Conservation (phyloP, 2,113 vertebrate species). For the Pagrus major region DNA sequence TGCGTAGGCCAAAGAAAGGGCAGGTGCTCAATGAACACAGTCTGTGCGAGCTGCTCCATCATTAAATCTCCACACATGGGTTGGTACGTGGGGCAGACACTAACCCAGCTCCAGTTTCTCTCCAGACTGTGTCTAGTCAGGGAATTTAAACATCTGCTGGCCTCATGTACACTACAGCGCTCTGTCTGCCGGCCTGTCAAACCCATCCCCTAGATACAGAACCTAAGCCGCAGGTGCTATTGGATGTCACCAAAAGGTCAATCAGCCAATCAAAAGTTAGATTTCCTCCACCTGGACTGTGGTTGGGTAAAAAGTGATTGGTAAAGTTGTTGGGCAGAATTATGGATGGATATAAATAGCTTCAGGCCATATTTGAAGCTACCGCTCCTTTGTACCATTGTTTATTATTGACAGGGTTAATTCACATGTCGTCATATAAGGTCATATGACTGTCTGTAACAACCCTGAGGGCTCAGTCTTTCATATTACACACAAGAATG, state of each 20-base stretch:
- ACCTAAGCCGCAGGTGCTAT: slow-evolving; percentile 50
- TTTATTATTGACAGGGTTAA: slow-evolving; percentile 35
- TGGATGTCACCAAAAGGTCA: slow-evolving; percentile 70
- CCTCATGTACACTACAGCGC: slow-evolving; percentile 49
- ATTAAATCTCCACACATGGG: slow-evolving; percentile 70
- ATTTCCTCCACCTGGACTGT: slow-evolving; percentile 32
- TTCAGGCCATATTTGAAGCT: slow-evolving; percentile 23
- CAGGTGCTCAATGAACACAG: slow-evolving; percentile 45
- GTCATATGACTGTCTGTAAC: no score
- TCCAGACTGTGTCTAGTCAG: slow-evolving; percentile 55
- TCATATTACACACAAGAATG: background rate
- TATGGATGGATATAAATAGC: slow-evolving; percentile 53
- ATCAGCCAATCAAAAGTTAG: slow-evolving; percentile 59
- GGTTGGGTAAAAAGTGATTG: slow-evolving; percentile 57
- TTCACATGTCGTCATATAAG: background rate
- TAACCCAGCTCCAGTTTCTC: slow-evolving; percentile 31
- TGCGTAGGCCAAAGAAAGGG: slow-evolving; percentile 32
- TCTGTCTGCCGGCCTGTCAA: slow-evolving; percentile 61
- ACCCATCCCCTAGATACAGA: slow-evolving; percentile 35
- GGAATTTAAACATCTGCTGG: slow-evolving; percentile 72
- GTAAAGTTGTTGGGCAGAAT: slow-evolving; percentile 62
- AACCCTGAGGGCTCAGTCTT: slow-evolving; percentile 7
- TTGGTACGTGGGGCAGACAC: slow-evolving; percentile 28
- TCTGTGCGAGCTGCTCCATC: slow-evolving; percentile 40
- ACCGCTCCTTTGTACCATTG: slow-evolving; percentile 16